Conservation (phyloP, 2,888 invertebrate species). For the Chaitophorus viminalis region DNA sequence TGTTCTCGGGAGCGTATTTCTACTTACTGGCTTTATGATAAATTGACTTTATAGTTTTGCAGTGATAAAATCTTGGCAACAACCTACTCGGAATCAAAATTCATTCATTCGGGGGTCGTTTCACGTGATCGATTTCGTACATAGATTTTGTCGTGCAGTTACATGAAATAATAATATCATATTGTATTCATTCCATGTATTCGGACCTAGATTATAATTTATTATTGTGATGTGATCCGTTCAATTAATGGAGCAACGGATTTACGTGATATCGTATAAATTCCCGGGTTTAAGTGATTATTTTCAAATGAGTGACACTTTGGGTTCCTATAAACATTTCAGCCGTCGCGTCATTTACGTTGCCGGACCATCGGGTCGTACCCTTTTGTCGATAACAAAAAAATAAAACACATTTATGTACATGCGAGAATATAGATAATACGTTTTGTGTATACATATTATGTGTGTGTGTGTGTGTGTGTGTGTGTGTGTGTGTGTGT, state of each 20-base stretch:
- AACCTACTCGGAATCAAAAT: background rate
- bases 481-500: background rate
- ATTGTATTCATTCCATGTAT: background rate
- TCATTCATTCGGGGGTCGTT: background rate
- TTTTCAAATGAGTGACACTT: slow-evolving; percentile 6
- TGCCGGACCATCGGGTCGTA: background rate
- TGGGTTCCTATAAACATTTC: background rate
- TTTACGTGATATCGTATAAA: slow-evolving; percentile 17
- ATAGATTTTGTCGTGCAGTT: too few relatives aligned
- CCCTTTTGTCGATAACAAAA: background rate
- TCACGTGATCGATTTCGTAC: background rate
- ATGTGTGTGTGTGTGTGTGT: background rate
- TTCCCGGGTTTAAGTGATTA: background rate
- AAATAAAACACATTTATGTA: background rate
- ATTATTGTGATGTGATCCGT: background rate
- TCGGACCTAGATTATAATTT: background rate
- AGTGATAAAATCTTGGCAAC: too few relatives aligned
- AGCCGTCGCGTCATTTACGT: background rate
- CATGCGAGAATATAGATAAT: background rate
- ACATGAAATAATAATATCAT: too few relatives aligned
- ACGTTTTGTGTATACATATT: background rate
- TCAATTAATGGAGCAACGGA: background rate
- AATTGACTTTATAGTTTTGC: too few relatives aligned
- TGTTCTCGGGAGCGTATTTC: too few relatives aligned
- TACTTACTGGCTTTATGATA: too few relatives aligned